These are phyloP conservation scores for Polypterus senegalus DNA, from an alignment of 2,113 vertebrate genomes.

Conservation along the genomic window DNA sequence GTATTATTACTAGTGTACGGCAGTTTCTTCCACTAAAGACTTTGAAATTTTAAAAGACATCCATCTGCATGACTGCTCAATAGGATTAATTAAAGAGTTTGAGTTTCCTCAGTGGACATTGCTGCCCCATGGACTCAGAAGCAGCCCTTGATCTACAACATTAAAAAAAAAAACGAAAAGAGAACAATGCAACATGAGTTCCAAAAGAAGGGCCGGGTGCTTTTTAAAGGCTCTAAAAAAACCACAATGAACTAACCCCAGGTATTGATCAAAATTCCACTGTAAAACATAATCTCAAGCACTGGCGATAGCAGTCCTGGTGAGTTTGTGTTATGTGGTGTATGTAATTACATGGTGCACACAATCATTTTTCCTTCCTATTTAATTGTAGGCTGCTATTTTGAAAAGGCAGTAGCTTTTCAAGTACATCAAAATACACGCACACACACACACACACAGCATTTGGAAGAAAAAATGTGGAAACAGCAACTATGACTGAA, in stretches of 20 bases:
- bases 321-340: not conserved
- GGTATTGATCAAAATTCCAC: slow-evolving; percentile 2
- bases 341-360: slow-evolving; percentile 4
- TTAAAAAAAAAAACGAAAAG: no score
- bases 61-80: no score
- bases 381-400: slow-evolving; percentile 12
- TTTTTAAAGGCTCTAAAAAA: not conserved
- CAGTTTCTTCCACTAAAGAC: no score
- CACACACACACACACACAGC: not conserved
- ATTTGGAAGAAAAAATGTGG: not conserved
- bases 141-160: no score
- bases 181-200: no score
- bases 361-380: slow-evolving; percentile 2
- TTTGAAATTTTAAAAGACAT: no score
- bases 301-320: not conserved
- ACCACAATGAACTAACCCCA: not conserved
- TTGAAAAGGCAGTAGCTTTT: slow-evolving; percentile 3
- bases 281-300: slow-evolving; percentile 1
- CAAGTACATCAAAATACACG: slow-evolving; percentile 1
- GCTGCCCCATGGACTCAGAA: no score
- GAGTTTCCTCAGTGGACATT: no score
- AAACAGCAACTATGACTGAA: no score
- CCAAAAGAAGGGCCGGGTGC: no score
- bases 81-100: no score
- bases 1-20: no score